A percentile compares a stretch with the other conserved stretches of the same genome.
These are phyloP conservation scores for Raja brachyura DNA, from an alignment of 2,113 vertebrate genomes.

Conservation along the genomic window DNA sequence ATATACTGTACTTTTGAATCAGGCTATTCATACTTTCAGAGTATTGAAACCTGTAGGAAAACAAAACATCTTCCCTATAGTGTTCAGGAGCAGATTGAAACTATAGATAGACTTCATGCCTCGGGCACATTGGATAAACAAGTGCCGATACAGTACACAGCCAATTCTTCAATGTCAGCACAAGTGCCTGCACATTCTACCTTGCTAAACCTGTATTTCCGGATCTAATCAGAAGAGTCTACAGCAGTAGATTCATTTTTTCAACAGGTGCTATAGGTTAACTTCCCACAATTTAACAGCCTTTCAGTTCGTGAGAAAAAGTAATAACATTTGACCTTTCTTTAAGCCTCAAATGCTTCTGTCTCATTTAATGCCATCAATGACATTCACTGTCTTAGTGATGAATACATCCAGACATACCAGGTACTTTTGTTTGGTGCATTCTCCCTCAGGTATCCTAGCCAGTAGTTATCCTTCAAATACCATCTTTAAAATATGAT, in stretches of 20 bases:
- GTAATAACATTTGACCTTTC: constrained; percentile 12
- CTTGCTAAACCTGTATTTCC: constrained; percentile 29
- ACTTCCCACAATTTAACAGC: not conserved
- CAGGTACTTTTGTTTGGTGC: not conserved
- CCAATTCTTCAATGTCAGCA: not conserved
- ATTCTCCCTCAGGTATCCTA: not conserved
- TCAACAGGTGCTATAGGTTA: constrained; percentile 13
- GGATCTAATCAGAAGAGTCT: not conserved
- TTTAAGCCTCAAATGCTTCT: not conserved
- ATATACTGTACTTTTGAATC: not conserved
- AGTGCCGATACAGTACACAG: not conserved
- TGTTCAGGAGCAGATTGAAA: not conserved
- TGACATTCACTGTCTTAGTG: too few relatives aligned
- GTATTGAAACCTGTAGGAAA: not conserved
- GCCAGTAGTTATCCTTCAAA: not conserved
- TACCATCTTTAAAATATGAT: not conserved
- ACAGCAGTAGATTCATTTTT: not conserved
- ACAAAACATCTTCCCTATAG: not conserved
- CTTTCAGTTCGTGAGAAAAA: not conserved
- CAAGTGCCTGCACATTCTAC: not conserved
- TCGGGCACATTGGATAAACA: not conserved
- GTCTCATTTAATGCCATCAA: not conserved
- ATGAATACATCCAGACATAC: not conserved
- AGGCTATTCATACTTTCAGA: not conserved
- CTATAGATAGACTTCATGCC: not conserved